These are phyloP conservation scores for Lepidiolamprologus cunningtoni DNA, from an alignment of 2,113 vertebrate genomes.

Conservation along the genomic window DNA sequence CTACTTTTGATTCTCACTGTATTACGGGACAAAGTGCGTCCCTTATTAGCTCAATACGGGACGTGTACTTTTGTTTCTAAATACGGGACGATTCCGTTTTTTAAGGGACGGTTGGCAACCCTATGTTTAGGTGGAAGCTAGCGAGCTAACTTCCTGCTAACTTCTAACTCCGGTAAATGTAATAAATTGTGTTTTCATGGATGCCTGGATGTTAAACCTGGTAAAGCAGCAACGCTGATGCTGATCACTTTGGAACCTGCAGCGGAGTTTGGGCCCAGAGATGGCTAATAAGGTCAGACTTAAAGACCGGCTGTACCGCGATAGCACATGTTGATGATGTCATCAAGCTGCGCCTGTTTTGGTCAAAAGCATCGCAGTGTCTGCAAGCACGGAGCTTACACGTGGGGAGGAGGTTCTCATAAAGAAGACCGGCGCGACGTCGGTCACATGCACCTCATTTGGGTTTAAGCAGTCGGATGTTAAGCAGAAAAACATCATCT, in stretches of 20 bases:
- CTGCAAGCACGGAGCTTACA: neutral
- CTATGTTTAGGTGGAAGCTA: too few relatives aligned
- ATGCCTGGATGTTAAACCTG: neutral
- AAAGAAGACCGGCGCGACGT: fast-evolving
- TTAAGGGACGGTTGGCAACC: too few relatives aligned
- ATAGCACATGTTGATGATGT: neutral
- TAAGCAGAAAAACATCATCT: neutral
- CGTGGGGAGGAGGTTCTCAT: neutral
- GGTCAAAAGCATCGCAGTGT: neutral
- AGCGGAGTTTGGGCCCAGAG: too few relatives aligned
- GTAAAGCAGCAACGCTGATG: neutral
- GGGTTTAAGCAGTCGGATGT: neutral
- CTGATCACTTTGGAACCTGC: too few relatives aligned
- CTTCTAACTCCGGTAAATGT: fast-evolving
- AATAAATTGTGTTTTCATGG: fast-evolving
- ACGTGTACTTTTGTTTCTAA: too few relatives aligned
- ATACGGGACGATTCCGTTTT: too few relatives aligned
- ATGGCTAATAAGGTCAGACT: too few relatives aligned
- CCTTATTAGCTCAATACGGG: too few relatives aligned
- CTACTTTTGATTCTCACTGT: too few relatives aligned
- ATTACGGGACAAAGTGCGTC: too few relatives aligned
- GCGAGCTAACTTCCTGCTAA: neutral
- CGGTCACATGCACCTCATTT: neutral
- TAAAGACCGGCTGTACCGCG: neutral
- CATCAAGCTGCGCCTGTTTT: neutral